Conservation (phyloP, 2,113 vertebrate genomes). For the Gambusia affinis region DNA sequence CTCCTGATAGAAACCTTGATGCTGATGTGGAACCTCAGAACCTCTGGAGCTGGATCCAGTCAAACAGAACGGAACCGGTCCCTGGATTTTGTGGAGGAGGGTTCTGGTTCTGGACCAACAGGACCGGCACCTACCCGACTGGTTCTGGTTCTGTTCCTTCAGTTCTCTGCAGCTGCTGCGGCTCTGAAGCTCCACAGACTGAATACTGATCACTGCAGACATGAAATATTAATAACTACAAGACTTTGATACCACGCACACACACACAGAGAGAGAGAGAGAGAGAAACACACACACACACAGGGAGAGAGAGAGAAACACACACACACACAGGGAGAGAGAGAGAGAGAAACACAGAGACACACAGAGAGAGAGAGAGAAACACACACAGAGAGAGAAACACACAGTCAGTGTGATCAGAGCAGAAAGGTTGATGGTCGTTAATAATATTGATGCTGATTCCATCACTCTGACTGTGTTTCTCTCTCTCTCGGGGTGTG, state of each 20-base stretch:
- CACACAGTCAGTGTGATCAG: constrained; percentile 9
- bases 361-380: neutral
- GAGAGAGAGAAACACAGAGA: neutral
- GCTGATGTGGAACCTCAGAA: neutral
- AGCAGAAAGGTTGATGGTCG: neutral
- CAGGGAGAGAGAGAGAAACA: neutral
- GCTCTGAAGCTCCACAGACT: constrained; percentile 42
- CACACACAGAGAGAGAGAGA: constrained; percentile 4
- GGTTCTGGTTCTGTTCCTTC: neutral
- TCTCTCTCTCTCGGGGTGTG: too few species aligned
- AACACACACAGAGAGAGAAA: neutral
- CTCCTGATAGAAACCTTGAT: neutral
- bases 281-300: constrained; percentile 13
- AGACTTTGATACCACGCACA: constrained; percentile 52
- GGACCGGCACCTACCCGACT: too few species aligned
- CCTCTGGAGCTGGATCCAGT: neutral
- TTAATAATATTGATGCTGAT: neutral
- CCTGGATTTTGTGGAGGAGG: too few species aligned
- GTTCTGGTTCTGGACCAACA: too few species aligned
- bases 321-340: constrained; percentile 15
- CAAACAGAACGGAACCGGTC: neutral
- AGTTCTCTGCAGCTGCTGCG: constrained; percentile 19
- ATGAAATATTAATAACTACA: constrained; percentile 63
- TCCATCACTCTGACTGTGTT: neutral
- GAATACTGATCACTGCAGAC: constrained; percentile 64